Conservation (phyloP, 2,113 vertebrate species). For the Megaleporinus macrocephalus region DNA sequence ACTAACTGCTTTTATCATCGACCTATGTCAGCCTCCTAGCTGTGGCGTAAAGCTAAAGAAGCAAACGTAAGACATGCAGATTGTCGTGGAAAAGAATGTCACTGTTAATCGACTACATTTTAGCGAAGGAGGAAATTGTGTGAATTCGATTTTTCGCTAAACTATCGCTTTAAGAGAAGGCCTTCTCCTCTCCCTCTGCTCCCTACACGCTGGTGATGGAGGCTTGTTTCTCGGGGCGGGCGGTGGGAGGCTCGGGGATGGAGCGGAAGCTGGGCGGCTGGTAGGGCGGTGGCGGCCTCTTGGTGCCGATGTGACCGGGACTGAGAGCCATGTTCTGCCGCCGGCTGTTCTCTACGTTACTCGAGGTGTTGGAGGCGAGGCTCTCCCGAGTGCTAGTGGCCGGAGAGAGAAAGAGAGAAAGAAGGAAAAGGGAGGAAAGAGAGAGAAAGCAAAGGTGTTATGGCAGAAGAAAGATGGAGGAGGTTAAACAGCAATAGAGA, state of each 20-base stretch:
- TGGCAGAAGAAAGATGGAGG: constrained; percentile 21
- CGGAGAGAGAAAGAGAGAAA: constrained; percentile 49
- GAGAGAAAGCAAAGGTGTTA: constrained; percentile 48
- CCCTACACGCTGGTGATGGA: constrained; percentile 96
- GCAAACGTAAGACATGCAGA: background rate
- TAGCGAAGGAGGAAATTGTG: background rate
- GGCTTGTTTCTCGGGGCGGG: constrained; percentile 95
- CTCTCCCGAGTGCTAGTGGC: constrained; percentile 92
- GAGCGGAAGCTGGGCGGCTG: constrained; percentile 81
- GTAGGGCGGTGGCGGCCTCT: constrained; percentile 79
- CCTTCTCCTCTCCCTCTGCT: background rate
- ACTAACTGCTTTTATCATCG: background rate
- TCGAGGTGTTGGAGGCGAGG: constrained; percentile 98
- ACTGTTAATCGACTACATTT: background rate
- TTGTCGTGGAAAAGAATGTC: background rate
- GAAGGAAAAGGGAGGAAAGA: constrained; percentile 24
- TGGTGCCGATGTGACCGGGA: constrained; percentile 88
- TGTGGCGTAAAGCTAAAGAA: background rate
- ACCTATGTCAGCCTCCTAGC: background rate
- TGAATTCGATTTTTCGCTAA: background rate
- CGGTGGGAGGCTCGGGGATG: constrained; percentile 82
- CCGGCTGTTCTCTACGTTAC: constrained; percentile 95
- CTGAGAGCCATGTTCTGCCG: constrained; percentile 94
- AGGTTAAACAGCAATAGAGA: constrained; percentile 55
- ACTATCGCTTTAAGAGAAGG: constrained; percentile 8